phyloP scores from a whole-genome alignment of 2,888 invertebrate species.

The Andrena hattorfiana region DNA sequence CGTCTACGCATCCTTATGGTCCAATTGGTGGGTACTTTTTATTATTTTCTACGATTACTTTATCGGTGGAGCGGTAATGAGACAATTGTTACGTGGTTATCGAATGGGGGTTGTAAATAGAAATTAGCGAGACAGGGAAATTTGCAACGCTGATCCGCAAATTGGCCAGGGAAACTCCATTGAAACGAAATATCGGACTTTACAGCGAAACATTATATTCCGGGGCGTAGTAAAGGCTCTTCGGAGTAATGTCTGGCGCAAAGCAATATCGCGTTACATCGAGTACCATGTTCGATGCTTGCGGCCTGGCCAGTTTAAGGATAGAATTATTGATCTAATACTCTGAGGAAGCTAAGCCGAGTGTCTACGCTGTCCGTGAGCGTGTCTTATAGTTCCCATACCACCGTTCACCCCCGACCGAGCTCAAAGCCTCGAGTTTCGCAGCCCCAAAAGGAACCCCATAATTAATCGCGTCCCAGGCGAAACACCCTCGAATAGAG shows the following conservation, averaged over 20 bases:
- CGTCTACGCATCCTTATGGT: neutral
- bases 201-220: slow-evolving; percentile 55
- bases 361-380: slow-evolving; percentile 78
- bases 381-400: slow-evolving; percentile 83
- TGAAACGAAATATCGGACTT: slow-evolving; percentile 50
- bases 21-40: slow-evolving; percentile 36
- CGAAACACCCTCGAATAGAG: slow-evolving; percentile 76
- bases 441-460: slow-evolving; percentile 79
- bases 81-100: neutral
- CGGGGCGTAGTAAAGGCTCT: slow-evolving; percentile 44
- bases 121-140: neutral
- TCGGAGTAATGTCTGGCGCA: slow-evolving; percentile 72
- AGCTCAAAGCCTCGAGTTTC: slow-evolving; percentile 79
- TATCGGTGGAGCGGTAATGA: neutral
- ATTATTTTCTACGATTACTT: neutral
- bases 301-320: slow-evolving; percentile 65
- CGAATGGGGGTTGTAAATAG: neutral
- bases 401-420: slow-evolving; percentile 71
- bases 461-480: slow-evolving; percentile 83
- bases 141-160: neutral
- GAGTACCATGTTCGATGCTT: slow-evolving; percentile 69
- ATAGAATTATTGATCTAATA: slow-evolving; percentile 85
- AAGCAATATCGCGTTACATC: slow-evolving; percentile 78
- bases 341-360: slow-evolving; percentile 82
- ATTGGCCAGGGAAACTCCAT: slow-evolving; percentile 13